These are phyloP conservation scores for Sciurus vulgaris DNA, from an alignment of 2,797 vertebrate species.

Conservation along the genomic window DNA sequence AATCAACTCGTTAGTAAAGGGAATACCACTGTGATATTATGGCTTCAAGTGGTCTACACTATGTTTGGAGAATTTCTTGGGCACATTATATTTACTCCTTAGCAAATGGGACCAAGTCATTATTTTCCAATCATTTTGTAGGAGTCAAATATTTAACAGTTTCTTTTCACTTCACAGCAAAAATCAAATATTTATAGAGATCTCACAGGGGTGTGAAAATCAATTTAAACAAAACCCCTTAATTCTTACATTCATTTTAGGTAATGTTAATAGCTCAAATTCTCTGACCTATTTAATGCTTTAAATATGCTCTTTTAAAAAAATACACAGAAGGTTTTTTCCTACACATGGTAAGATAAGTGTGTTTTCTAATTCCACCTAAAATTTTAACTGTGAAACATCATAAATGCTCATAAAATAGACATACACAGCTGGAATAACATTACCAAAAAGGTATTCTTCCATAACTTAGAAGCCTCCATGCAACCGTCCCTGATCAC, in stretches of 20 bases:
- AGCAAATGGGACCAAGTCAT: not conserved
- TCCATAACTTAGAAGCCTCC: not conserved
- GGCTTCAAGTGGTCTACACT: not conserved
- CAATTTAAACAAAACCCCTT: constrained; percentile 4
- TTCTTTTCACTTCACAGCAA: constrained; percentile 35
- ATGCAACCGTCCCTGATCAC: not conserved
- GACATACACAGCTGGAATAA: not conserved
- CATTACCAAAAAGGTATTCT: not conserved
- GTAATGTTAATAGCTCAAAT: constrained; percentile 20
- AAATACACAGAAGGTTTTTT: not conserved
- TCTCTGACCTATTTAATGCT: constrained; percentile 30
- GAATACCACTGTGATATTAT: not conserved
- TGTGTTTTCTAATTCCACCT: constrained; percentile 20
- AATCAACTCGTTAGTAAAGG: not conserved
- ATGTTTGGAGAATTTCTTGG: not conserved
- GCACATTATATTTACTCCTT: not conserved
- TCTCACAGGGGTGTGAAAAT: constrained; percentile 26
- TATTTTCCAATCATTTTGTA: constrained; percentile 51
- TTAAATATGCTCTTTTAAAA: not conserved
- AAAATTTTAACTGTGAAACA: constrained; percentile 19
- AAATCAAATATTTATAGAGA: not conserved
- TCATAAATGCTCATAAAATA: not conserved
- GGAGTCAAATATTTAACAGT: constrained; percentile 6
- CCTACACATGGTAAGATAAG: not conserved
- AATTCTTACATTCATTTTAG: not conserved